A percentile compares a stretch with the other conserved stretches of the same genome.
Evolutionary conservation across 2,113 vertebrate species (phyloP).

Genomic region (Poecile atricapillus): DNA sequence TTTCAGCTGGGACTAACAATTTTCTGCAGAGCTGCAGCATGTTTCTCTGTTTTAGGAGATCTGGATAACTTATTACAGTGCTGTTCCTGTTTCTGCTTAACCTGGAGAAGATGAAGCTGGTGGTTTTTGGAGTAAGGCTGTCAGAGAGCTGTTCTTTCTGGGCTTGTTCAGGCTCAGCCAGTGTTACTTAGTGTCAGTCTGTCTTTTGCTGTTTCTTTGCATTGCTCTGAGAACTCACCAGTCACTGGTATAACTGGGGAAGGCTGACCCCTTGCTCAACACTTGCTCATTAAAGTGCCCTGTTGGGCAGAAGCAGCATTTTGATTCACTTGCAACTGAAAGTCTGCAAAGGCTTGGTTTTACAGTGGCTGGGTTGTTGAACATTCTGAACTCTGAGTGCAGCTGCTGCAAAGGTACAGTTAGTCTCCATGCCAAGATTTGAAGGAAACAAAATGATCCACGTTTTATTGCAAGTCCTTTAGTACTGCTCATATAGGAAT

Average conservation of each 20-base stretch:
- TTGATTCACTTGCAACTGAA: background rate
- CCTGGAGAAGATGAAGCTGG: background rate
- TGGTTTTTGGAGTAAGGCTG: background rate
- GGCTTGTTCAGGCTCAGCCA: accelerated
- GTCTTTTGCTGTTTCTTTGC: background rate
- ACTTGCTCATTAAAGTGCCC: background rate
- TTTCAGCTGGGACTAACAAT: background rate
- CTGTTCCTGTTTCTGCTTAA: background rate
- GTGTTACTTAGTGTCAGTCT: background rate
- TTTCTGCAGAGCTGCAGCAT: background rate
- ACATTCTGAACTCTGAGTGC: slow-evolving; percentile 18
- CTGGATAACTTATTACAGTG: background rate
- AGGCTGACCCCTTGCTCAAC: background rate
- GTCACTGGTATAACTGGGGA: background rate
- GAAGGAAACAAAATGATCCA: slow-evolving; percentile 2
- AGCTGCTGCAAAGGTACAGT: background rate
- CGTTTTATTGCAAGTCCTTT: background rate
- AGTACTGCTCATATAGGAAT: background rate
- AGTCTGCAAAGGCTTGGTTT: slow-evolving; percentile 5
- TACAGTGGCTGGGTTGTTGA: background rate
- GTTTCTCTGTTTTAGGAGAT: background rate
- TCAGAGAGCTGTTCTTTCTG: background rate
- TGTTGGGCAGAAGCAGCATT: background rate
- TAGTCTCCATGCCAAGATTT: background rate
- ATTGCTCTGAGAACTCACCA: background rate